Percentiles rank a stretch among this genome's conserved stretches.
phyloP scores from a whole-genome alignment of 2,888 invertebrate genomes.

The Xanthia togata region DNA sequence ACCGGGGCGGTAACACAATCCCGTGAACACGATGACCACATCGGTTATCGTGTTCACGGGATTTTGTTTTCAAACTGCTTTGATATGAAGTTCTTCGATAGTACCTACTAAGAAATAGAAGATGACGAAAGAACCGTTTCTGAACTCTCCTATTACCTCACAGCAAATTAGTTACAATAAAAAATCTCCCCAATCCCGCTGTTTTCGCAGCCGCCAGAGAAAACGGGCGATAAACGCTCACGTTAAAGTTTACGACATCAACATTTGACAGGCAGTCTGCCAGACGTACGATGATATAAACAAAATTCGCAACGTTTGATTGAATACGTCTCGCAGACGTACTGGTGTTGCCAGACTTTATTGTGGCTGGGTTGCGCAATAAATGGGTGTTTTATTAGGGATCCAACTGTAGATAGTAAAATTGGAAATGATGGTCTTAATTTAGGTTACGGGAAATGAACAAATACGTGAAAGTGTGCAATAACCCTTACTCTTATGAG shows the following conservation, averaged over 20 bases:
- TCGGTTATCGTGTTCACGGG: no score
- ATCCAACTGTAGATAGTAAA: slow-evolving; percentile 27
- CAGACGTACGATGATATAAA: slow-evolving; percentile 70
- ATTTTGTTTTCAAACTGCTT: no score
- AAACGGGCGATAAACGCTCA: slow-evolving; percentile 78
- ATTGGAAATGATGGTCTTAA: slow-evolving; percentile 28
- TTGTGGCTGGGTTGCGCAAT: slow-evolving; percentile 56
- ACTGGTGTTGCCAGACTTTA: slow-evolving; percentile 60
- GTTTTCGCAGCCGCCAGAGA: slow-evolving; percentile 66
- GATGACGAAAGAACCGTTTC: no score
- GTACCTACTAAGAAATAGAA: no score
- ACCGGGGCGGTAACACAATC: no score
- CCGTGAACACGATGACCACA: no score
- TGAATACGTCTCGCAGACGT: slow-evolving; percentile 63
- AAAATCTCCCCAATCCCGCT: slow-evolving; percentile 38
- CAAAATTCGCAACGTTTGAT: slow-evolving; percentile 68
- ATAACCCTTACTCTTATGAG: background rate
- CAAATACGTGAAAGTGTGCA: background rate
- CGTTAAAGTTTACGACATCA: slow-evolving; percentile 82
- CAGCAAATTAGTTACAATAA: background rate
- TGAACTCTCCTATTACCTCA: no score
- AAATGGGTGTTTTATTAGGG: slow-evolving; percentile 58
- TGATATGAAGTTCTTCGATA: no score
- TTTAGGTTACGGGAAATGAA: slow-evolving; percentile 12
- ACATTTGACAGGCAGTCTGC: slow-evolving; percentile 78